These are phyloP conservation scores for Jacana jacana DNA, from an alignment of 2,113 vertebrate species.

Conservation along the genomic window DNA sequence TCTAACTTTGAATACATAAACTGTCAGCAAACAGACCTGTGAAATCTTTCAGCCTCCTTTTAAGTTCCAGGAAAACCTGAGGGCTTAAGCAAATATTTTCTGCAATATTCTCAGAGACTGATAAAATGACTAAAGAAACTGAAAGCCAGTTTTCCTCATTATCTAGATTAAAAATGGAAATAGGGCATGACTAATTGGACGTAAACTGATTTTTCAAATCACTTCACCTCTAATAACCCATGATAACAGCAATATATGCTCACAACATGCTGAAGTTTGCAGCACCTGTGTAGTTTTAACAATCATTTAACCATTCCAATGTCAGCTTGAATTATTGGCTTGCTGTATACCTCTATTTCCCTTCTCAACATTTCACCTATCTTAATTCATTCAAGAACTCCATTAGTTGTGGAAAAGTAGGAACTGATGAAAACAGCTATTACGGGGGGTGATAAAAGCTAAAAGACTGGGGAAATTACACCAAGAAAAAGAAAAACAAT, in stretches of 20 bases:
- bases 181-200: conserved; percentile 11
- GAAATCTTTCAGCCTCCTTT: not conserved
- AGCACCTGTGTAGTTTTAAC: not conserved
- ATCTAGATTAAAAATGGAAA: conserved; percentile 24
- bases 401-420: not conserved
- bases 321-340: not conserved
- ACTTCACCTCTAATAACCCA: conserved; percentile 26
- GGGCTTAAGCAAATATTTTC: not conserved
- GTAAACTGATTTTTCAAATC: conserved; percentile 48
- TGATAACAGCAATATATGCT: not conserved
- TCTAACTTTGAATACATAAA: not conserved
- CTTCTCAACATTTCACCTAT: not conserved
- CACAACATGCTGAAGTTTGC: not conserved
- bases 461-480: not conserved
- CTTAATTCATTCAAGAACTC: not conserved
- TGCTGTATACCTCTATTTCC: not conserved
- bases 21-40: not conserved
- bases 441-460: not conserved
- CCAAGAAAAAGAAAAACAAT: not conserved
- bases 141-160: conserved; percentile 25
- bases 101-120: not conserved
- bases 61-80: not conserved
- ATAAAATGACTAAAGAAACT: not conserved
- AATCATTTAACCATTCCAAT: not conserved
- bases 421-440: conserved; percentile 41